These are phyloP conservation scores for Agrotis exclamationis DNA, from an alignment of 2,888 invertebrate genomes.

Conservation along the genomic window DNA sequence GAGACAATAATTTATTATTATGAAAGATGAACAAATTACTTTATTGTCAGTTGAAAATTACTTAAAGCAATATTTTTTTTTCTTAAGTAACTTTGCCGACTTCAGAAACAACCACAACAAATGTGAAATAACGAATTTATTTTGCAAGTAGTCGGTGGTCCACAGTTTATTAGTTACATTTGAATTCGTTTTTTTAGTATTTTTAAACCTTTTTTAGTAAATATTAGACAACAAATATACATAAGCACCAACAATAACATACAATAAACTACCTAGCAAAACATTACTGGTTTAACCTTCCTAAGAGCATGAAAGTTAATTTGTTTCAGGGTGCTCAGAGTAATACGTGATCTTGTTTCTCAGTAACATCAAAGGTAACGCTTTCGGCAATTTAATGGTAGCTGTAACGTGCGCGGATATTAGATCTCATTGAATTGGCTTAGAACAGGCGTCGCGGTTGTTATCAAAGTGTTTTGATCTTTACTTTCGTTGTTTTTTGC, in stretches of 20 bases:
- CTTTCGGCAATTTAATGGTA: constrained; percentile 30
- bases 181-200: too few species aligned
- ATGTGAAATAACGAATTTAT: too few species aligned
- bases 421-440: constrained; percentile 40
- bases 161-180: too few species aligned
- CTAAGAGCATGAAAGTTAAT: constrained; percentile 51
- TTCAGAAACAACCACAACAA: too few species aligned
- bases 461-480: background rate
- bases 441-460: background rate
- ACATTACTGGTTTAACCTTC: constrained; percentile 8
- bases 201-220: too few species aligned
- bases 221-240: background rate
- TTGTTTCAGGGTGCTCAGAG: constrained; percentile 44
- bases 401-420: constrained; percentile 20
- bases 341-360: constrained; percentile 45
- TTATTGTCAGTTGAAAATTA: too few species aligned
- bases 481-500: too few species aligned
- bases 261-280: background rate
- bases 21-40: too few species aligned
- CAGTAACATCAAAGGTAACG: constrained; percentile 52
- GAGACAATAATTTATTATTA: too few species aligned
- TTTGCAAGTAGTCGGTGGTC: too few species aligned
- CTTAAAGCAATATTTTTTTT: too few species aligned
- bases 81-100: too few species aligned
- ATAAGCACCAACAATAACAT: background rate